These are phyloP conservation scores for Acleris cristana DNA, from an alignment of 2,888 invertebrate species.

Conservation along the genomic window DNA sequence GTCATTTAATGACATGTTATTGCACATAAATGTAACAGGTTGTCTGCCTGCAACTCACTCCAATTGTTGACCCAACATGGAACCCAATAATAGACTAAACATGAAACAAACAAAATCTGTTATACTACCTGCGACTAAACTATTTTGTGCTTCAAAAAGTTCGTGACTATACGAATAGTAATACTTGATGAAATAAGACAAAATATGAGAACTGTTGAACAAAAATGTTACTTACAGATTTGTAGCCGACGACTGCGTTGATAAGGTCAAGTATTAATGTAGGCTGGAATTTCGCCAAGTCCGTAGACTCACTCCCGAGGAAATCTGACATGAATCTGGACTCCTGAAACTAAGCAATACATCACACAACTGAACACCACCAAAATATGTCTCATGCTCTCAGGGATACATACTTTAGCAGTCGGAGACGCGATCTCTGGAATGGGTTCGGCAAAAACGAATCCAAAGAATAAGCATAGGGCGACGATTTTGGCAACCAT, in stretches of 20 bases:
- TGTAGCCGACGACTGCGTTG: conserved; percentile 46
- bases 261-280: conserved; percentile 42
- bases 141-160: no score
- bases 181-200: background rate
- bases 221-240: conserved; percentile 45
- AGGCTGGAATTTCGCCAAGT: conserved; percentile 31
- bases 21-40: no score
- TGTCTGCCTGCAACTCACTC: no score
- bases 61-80: no score
- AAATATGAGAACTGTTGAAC: background rate
- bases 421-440: conserved; percentile 32
- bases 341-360: conserved; percentile 18
- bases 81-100: no score
- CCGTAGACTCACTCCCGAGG: conserved; percentile 13
- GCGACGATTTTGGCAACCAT: conserved; percentile 42
- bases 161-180: no score
- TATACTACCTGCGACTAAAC: no score
- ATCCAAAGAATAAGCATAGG: conserved; percentile 41
- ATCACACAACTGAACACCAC: background rate
- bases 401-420: conserved; percentile 37
- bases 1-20: no score
- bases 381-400: background rate
- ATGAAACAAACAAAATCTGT: no score
- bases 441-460: conserved; percentile 41
- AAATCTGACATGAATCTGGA: conserved; percentile 18